Evolutionary conservation across 2,888 invertebrate species (phyloP).

Genomic region (Dryobota labecula): DNA sequence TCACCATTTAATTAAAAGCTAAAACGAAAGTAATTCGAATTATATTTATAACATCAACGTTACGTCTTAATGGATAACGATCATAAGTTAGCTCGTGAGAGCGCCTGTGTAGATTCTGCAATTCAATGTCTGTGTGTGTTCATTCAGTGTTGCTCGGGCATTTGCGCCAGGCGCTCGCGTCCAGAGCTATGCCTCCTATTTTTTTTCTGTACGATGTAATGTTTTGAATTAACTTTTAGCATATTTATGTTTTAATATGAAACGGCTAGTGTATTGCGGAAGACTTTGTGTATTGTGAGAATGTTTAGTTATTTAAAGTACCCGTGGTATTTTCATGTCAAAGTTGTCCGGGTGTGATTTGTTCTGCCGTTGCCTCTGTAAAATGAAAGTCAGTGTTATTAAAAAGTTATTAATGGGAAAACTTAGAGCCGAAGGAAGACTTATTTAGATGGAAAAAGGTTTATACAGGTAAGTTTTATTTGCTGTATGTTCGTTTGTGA

Average conservation of each 20-base stretch:
- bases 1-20: neutral
- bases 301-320: conserved; percentile 21
- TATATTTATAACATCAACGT: conserved; percentile 22
- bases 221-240: conserved; percentile 46
- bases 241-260: conserved; percentile 36
- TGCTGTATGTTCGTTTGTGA: neutral
- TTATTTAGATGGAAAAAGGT: conserved; percentile 38
- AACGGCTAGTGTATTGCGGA: conserved; percentile 22
- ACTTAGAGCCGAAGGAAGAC: conserved; percentile 27
- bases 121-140: conserved; percentile 56
- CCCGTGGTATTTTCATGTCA: conserved; percentile 4
- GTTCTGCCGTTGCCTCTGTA: conserved; percentile 17
- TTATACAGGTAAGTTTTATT: conserved; percentile 43
- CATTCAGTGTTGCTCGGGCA: conserved; percentile 78
- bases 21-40: conserved; percentile 25
- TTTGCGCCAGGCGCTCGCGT: conserved; percentile 71
- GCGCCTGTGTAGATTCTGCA: conserved; percentile 63
- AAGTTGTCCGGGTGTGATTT: conserved; percentile 40
- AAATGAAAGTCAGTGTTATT: conserved; percentile 49
- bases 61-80: conserved; percentile 56
- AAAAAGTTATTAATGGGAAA: conserved; percentile 50
- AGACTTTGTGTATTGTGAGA: conserved; percentile 36
- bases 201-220: conserved; percentile 46
- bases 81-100: conserved; percentile 49
- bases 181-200: neutral